A percentile compares a stretch with the other conserved stretches of the same genome.
Conservation (phyloP, 1,140 invertebrate species). For the Meloidogyne hapla region DNA sequence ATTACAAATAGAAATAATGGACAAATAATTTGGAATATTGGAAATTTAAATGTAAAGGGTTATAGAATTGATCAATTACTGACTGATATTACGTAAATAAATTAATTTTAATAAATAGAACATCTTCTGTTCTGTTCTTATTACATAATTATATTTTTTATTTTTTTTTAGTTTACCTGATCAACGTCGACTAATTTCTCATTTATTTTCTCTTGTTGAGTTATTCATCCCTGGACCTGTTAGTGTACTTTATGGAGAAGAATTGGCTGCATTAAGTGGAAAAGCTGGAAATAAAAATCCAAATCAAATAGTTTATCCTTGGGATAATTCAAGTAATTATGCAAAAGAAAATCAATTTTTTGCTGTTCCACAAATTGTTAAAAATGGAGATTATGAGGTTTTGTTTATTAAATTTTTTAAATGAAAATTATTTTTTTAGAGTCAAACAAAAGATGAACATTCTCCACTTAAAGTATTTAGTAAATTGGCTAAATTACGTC, state of each 20-base stretch:
- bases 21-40: slow-evolving; percentile 10
- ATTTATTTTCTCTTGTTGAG: slow-evolving; percentile 13
- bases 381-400: slow-evolving; percentile 16
- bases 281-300: slow-evolving; percentile 11
- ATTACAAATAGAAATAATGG: not conserved
- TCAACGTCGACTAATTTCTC: not conserved
- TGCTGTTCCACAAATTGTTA: slow-evolving; percentile 12
- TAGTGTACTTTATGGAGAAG: slow-evolving; percentile 22
- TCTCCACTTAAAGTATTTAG: slow-evolving; percentile 13
- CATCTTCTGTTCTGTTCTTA: too few species aligned
- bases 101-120: not conserved
- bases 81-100: slow-evolving; percentile 3
- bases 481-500: slow-evolving; percentile 17
- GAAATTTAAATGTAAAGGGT: slow-evolving; percentile 15
- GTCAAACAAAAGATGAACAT: slow-evolving; percentile 9
- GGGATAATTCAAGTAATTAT: slow-evolving; percentile 4
- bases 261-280: slow-evolving; percentile 11
- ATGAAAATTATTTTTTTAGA: not conserved
- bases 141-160: too few species aligned
- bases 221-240: slow-evolving; percentile 11
- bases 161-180: slow-evolving; percentile 10
- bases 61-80: slow-evolving; percentile 21
- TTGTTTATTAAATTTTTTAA: not conserved
- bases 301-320: slow-evolving; percentile 24
- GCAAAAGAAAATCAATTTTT: slow-evolving; percentile 15